Evolutionary conservation across 2,797 vertebrate genomes (phyloP), one percentile per base, ranked within the genome.

Genomic region (Phoxinus dragarum): DNA sequence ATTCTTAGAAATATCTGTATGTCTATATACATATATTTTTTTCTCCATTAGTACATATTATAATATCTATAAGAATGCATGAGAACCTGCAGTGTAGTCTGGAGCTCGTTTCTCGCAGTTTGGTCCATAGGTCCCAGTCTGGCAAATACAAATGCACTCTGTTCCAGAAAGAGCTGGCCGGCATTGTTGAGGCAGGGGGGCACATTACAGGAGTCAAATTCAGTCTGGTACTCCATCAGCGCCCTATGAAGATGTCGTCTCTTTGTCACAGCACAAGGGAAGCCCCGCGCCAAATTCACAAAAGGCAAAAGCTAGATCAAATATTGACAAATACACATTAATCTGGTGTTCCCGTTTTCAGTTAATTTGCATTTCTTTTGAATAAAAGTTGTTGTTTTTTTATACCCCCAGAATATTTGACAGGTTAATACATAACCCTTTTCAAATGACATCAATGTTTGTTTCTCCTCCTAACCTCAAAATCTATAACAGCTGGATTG

Each of bases 151-250:
- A 67, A 96, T 90, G 89, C 98, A 99, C 80, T 97, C 95, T 0
- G 94, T 97, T 31, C 96, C 96, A 0, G 93, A 93, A n/a, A 99
- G 95, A 5, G 95, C 89, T 0, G 96, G 90, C 1, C 38, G 91
- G 91, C 98, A 0, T 97, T 98, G 88, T 98, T 98, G 40, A 96
- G 97, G 54, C 98, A 99, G 0, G 96, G 97, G n/a, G n/a, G n/a
- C n/a, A n/a, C n/a, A n/a, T n/a, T 96, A 87, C 98, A 99, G 5
- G 96, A 92, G 84, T 98, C 97, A 64, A 96, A 97, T 79, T 91
- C 95, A 21, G 92, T 90, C 80, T 87, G 64, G 0, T 97, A 96
- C 23, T 97, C 96, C 68, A 85, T 52, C 86, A 98, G 93, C 0
- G 98, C 98, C 90, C 87, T 96, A 56, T 88, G 49, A 89, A 99